These are phyloP conservation scores for Luscinia luscinia DNA, from an alignment of 2,797 vertebrate genomes.

Conservation along the genomic window DNA sequence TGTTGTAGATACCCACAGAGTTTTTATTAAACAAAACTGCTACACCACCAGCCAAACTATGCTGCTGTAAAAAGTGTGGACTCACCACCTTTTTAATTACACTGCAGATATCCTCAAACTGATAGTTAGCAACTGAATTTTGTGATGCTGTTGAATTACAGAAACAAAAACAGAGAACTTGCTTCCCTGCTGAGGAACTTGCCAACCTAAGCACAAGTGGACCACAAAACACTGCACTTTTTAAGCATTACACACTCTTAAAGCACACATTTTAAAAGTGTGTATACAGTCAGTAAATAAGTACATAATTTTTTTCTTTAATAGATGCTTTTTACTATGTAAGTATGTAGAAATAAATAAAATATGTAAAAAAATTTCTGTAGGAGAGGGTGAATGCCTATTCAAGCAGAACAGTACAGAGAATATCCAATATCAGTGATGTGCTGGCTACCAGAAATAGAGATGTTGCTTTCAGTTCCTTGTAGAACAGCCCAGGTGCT, in stretches of 20 bases:
- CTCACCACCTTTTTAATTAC: conserved; percentile 12
- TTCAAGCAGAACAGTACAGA: background rate
- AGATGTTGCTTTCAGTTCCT: background rate
- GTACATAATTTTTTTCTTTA: background rate
- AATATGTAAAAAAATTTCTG: background rate
- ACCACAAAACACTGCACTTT: background rate
- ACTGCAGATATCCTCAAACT: background rate
- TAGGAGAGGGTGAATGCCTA: background rate
- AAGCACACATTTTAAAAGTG: background rate
- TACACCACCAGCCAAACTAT: background rate
- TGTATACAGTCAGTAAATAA: background rate
- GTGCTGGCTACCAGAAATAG: background rate
- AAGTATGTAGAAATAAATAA: background rate
- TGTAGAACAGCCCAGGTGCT: background rate
- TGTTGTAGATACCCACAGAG: background rate
- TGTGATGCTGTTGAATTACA: background rate
- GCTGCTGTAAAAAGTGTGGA: background rate
- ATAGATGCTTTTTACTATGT: background rate
- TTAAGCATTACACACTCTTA: background rate
- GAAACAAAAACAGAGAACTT: background rate
- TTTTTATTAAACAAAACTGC: conserved; percentile 36
- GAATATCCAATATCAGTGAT: background rate
- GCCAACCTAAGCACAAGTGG: background rate
- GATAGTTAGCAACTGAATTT: background rate
- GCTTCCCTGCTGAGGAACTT: background rate